A percentile compares a stretch with the other conserved stretches of the same genome.
Evolutionary conservation across 2,113 vertebrate species (phyloP).

Genomic region (Ibidorhyncha struthersii): DNA sequence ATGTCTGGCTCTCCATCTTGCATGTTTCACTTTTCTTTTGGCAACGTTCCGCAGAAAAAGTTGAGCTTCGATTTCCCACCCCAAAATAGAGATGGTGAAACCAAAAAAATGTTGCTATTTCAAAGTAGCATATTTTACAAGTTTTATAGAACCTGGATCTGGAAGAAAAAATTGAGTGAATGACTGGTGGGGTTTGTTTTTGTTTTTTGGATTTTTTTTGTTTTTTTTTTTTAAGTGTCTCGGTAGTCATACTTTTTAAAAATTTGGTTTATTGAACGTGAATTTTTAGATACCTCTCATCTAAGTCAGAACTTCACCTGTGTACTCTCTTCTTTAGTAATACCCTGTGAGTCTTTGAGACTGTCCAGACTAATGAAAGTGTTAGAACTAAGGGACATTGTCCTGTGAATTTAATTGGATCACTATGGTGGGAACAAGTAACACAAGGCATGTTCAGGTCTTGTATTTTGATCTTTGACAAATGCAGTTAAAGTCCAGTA

Average conservation of each 20-base stretch:
- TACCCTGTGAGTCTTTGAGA: neutral
- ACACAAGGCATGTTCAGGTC: neutral
- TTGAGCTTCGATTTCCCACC: neutral
- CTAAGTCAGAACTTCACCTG: neutral
- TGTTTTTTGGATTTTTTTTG: rapidly evolving
- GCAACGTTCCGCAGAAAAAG: neutral
- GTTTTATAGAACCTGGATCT: neutral
- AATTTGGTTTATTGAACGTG: neutral
- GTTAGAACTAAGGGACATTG: neutral
- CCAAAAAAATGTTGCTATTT: neutral
- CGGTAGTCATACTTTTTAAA: neutral
- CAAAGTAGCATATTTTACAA: neutral
- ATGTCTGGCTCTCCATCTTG: neutral
- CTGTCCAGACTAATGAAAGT: neutral
- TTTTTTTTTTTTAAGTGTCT: neutral
- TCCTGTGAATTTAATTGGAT: neutral
- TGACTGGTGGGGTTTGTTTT: neutral
- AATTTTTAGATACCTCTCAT: neutral
- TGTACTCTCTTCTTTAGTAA: neutral
- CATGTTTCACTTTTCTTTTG: neutral
- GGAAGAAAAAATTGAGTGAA: neutral
- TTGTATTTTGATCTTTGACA: neutral
- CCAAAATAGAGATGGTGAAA: neutral
- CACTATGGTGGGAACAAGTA: neutral
- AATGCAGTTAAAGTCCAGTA: neutral